Base-by-base conservation (phyloP, 2,888 invertebrate species). In the Salpingus planirostris region DNA sequence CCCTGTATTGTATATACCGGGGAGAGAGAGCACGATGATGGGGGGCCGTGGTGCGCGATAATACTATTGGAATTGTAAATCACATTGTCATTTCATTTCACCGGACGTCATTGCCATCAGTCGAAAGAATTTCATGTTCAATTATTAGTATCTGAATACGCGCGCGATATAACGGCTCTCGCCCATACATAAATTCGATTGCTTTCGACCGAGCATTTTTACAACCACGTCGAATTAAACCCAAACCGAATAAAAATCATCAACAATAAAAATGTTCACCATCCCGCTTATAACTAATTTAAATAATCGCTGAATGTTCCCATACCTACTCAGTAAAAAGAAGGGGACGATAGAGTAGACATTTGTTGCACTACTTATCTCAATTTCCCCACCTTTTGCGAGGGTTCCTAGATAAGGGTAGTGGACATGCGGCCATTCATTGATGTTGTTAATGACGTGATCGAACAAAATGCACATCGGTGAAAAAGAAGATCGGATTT, bases 401-500 rank as follows among this genome's bases (percentile, higher is more conserved):
- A n/a, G n/a, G n/a, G n/a, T n/a, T n/a, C n/a, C n/a, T n/a, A n/a
- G n/a, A n/a, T n/a, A n/a, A n/a, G n/a, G n/a, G n/a, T n/a, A n/a
- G n/a, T n/a, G n/a, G n/a, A n/a, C n/a, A n/a, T n/a, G n/a, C n/a
- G n/a, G n/a, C n/a, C 8, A 18, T 18, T 5, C 18, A 18, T 8
- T 5, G n/a, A n/a, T n/a, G 18, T 18, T 43, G 44, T 40, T 50
- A 44, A 48, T 51, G 46, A 49, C 47, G 45, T 48, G 46, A 54
- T 50, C 46, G 47, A 43, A 47, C 50, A 46, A 52, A 40, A 50
- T 50, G 48, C 40, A 43, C 50, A 50, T 38, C 47, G 40, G 34
- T 41, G 45, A 50, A 54, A n/a, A 53, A 44, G 45, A 51, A 48
- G 49, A 54, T 55, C 55, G 46, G 49, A 53, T 55, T 54, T 46